Conservation (phyloP, 2,113 vertebrate species). For the Gymnarchus niloticus region DNA sequence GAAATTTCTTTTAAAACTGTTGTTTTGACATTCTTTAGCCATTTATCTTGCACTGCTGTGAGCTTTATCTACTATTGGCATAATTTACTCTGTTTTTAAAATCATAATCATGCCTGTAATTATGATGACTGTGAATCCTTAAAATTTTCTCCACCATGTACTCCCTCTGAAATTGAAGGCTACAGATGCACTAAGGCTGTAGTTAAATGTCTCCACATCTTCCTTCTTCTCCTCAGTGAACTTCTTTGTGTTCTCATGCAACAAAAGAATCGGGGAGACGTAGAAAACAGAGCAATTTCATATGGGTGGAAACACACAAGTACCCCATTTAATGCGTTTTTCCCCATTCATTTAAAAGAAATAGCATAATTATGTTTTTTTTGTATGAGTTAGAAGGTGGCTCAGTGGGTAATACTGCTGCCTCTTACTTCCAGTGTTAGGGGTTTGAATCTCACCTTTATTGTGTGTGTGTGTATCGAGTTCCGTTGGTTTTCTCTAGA, state of each 20-base stretch:
- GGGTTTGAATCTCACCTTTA: too few relatives aligned
- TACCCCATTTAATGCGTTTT: neutral
- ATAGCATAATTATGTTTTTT: too few relatives aligned
- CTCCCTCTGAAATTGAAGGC: neutral
- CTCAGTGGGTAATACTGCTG: too few relatives aligned
- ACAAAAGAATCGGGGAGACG: neutral
- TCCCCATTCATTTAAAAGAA: neutral
- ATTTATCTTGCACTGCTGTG: neutral
- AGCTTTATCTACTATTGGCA: neutral
- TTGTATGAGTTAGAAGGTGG: too few relatives aligned
- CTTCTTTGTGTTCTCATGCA: neutral
- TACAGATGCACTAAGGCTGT: neutral
- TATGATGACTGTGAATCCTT: neutral
- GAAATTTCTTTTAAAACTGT: neutral
- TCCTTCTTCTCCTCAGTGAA: neutral
- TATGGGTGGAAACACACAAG: neutral
- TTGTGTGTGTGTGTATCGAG: too few relatives aligned
- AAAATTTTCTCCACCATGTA: neutral
- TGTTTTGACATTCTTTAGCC: neutral
- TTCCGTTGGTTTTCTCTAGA: too few relatives aligned
- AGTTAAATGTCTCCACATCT: neutral
- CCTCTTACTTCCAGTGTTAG: too few relatives aligned
- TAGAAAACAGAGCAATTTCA: neutral
- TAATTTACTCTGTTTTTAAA: neutral
- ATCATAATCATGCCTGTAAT: neutral